Evolutionary conservation across 2,113 vertebrate species (phyloP), one percentile per base, ranked within the genome.

Genomic region (Scopus umbretta): DNA sequence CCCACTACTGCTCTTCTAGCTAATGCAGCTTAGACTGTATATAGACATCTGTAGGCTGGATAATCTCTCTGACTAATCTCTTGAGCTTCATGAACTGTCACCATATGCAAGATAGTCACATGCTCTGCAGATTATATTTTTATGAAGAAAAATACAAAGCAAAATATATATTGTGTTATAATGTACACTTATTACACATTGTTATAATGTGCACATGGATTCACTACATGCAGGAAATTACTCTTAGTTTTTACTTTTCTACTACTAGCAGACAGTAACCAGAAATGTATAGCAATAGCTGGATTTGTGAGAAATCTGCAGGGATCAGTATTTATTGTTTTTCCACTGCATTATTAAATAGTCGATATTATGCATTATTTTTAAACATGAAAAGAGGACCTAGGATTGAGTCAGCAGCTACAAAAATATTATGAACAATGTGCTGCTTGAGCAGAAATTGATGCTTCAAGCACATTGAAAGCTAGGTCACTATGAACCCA

Each of bases 21-120:
- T 45, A 68, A 59, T 80, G 90, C 92, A 89, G 91, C 71, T 91
- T 20, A 29, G 70, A 53, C 73, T 81, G 16, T 13, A 45, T 13
- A 73, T 16, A 92, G 85, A 67, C 82, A 94, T 55, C 92, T 80
- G 61, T 29, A 82, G 92, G 86, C 88, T 95, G 92, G 83, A 87
- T 95, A 90, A 97, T 94, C 93, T 90, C 72, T 43, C 38, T 40
- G 45, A 58, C n/a, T 96, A 92, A 97, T 95, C 90, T 43, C 73
- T 52, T 2, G 1, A 76, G 40, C 36, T 21, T 73, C 63, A 73
- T 68, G 58, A 81, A 78, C 55, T 43, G 26, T 10, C 63, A 58
- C 67, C 25, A 25, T 5, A 16, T 30, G n/a, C 45, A 80, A 36
- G 16, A 45, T 34, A 47, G 18, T 56, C 66, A 91, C 3, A 4